Percentiles rank a stretch among this genome's conserved stretches.
phyloP scores from a whole-genome alignment of 2,113 vertebrate genomes.

The Podilymbus podiceps region DNA sequence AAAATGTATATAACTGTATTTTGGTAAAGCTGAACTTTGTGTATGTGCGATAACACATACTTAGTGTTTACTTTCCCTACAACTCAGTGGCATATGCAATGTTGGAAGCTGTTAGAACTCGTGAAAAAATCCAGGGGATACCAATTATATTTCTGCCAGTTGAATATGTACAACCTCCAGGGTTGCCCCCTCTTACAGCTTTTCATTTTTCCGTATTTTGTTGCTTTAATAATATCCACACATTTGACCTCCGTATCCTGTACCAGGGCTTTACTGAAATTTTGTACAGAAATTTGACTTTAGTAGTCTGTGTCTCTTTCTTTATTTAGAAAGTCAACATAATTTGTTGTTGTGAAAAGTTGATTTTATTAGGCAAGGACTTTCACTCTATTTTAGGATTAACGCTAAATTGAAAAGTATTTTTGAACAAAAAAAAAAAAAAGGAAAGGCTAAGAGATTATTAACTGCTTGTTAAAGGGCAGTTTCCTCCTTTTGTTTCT shows the following conservation, averaged over 20 bases:
- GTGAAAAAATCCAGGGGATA: neutral
- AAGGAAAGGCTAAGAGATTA: neutral
- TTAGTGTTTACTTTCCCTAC: neutral
- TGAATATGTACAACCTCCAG: neutral
- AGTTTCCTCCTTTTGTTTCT: constrained; percentile 48
- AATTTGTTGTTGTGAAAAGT: neutral
- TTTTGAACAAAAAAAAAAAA: neutral
- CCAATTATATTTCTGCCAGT: neutral
- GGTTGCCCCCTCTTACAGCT: neutral
- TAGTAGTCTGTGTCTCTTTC: neutral
- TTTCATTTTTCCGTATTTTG: neutral
- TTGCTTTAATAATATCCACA: neutral
- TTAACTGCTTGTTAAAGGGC: neutral
- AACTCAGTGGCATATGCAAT: neutral
- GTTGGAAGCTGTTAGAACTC: neutral
- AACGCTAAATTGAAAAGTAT: neutral
- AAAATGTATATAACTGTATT: neutral
- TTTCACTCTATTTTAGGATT: neutral
- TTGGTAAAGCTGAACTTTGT: neutral
- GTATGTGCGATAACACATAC: neutral
- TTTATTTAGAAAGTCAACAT: neutral
- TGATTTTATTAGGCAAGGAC: neutral
- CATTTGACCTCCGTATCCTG: neutral
- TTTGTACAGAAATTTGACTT: neutral
- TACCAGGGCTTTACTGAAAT: neutral